Conservation (phyloP, 2,113 vertebrate genomes). For the pig (Sus scrofa) region DNA sequence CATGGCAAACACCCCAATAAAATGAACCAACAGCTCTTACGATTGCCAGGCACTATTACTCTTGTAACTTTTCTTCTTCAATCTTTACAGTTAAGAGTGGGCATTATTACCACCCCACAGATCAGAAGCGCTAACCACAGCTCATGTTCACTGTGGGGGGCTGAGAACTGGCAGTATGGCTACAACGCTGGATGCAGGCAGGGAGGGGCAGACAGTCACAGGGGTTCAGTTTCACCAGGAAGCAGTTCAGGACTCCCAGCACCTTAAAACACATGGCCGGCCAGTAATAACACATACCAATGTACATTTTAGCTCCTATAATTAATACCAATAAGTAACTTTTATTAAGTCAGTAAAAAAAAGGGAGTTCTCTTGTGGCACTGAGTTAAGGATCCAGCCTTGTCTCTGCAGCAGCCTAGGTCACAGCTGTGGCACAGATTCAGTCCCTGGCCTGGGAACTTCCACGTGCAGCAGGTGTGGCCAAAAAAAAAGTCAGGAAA, state of each 20-base stretch:
- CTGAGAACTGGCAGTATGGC: neutral
- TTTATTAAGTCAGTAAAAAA: conserved; percentile 38
- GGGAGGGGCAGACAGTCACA: neutral
- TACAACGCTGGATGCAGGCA: neutral
- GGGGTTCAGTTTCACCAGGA: neutral
- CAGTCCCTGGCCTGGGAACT: no score
- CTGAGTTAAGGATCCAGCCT: no score
- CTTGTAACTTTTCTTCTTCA: neutral
- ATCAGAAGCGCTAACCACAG: neutral
- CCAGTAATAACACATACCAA: neutral
- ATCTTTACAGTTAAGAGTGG: neutral
- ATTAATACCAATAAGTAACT: neutral
- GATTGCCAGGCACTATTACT: neutral
- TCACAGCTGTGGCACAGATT: no score
- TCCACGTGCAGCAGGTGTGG: no score
- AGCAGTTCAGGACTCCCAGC: neutral
- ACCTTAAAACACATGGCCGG: neutral
- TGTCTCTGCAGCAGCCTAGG: no score
- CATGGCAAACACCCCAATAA: neutral
- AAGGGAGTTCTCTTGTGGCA: neutral
- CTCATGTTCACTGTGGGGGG: neutral
- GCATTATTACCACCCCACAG: neutral
- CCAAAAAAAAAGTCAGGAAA: neutral
- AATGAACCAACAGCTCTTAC: neutral
- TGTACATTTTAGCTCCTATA: neutral